A percentile compares a stretch with the other conserved stretches of the same genome.
These are phyloP conservation scores for Xyrichtys novacula DNA, from an alignment of 2,797 vertebrate genomes.

Conservation along the genomic window DNA sequence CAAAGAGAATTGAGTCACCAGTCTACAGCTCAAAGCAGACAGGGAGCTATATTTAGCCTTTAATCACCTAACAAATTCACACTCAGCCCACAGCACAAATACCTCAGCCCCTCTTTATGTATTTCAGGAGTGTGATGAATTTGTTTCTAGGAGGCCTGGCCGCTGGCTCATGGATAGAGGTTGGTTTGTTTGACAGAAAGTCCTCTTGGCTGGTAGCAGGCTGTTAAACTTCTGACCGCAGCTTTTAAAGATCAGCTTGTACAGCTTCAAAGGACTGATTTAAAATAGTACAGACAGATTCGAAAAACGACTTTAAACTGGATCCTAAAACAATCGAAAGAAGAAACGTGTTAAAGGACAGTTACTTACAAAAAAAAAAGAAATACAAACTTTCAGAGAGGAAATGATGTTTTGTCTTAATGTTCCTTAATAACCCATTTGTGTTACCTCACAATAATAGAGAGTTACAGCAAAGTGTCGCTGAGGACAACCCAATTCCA, in stretches of 20 bases:
- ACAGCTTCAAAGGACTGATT: background rate
- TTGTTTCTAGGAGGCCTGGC: constrained; percentile 59
- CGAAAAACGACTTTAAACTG: no score
- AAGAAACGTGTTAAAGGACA: no score
- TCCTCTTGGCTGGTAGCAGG: background rate
- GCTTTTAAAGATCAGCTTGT: constrained; percentile 5
- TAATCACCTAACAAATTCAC: constrained; percentile 87
- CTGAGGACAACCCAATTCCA: no score
- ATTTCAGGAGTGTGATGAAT: constrained; percentile 80
- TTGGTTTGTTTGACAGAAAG: constrained; percentile 33
- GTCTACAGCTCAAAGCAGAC: constrained; percentile 67
- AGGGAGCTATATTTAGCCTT: constrained; percentile 83
- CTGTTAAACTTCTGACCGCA: background rate
- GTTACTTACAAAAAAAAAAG: no score
- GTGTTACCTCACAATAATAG: no score
- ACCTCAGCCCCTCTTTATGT: constrained; percentile 79
- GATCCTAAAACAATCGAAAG: no score
- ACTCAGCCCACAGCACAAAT: constrained; percentile 80
- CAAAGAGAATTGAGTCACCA: constrained; percentile 56
- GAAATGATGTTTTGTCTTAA: no score
- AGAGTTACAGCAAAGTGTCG: no score
- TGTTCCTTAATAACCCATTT: no score
- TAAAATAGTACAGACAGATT: no score
- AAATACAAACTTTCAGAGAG: no score
- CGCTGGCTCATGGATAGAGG: constrained; percentile 55